A percentile compares a stretch with the other conserved stretches of the same genome.
These are phyloP conservation scores for Radopholus similis DNA, from an alignment of 1,140 invertebrate species.

Conservation along the genomic window DNA sequence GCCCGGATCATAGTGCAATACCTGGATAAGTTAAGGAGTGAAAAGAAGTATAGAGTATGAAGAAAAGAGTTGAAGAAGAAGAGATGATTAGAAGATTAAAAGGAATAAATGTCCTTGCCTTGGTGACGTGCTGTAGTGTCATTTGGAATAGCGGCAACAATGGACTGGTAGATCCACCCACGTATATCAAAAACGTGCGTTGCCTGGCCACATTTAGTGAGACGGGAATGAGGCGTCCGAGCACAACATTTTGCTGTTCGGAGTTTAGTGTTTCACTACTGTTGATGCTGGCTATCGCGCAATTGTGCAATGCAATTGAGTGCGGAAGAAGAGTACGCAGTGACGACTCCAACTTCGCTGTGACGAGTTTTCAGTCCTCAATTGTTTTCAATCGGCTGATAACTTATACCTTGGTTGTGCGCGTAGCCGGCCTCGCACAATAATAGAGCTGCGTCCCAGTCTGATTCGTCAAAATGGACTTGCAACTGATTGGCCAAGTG, in stretches of 20 bases:
- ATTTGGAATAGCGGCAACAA: conserved; percentile 45
- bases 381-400: no score
- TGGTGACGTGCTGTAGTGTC: conserved; percentile 34
- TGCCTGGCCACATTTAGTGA: not conserved
- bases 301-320: not conserved
- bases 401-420: conserved; percentile 14
- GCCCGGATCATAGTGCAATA: conserved; percentile 2
- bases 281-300: no score
- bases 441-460: conserved; percentile 20
- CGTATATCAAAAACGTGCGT: conserved; percentile 28
- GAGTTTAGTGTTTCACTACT: no score
- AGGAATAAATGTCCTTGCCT: conserved; percentile 11
- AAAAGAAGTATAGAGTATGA: no score
- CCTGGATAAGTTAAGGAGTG: conserved; percentile 2
- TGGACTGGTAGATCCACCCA: conserved; percentile 36
- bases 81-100: no score
- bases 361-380: no score
- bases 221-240: conserved; percentile 21
- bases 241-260: no score
- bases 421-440: conserved; percentile 34
- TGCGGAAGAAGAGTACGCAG: not conserved
- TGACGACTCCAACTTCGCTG: no score
- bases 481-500: not conserved
- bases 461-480: not conserved
- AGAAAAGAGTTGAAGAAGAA: no score